Conservation (phyloP, 2,797 vertebrate species). For the Oryzias dopingdopingensis region DNA sequence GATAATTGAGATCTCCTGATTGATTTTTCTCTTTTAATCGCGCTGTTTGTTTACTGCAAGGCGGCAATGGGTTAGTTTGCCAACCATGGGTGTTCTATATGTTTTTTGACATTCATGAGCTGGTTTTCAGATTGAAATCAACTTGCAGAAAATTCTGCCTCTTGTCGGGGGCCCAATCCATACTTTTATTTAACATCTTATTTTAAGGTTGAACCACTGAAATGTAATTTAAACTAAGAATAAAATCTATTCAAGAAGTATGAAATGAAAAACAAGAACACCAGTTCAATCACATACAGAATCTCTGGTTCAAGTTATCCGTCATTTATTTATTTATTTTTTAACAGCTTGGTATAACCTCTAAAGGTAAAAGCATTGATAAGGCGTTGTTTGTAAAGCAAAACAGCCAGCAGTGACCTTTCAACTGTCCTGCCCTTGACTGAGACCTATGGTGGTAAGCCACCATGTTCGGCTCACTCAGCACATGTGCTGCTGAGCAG, state of each 20-base stretch:
- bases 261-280: background rate
- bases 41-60: background rate
- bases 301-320: conserved; percentile 16
- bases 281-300: background rate
- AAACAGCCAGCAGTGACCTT: conserved; percentile 70
- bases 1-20: too few species aligned
- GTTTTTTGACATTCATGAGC: conserved; percentile 36
- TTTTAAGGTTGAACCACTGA: too few species aligned
- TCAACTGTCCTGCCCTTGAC: conserved; percentile 79
- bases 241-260: background rate
- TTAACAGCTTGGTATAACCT: conserved; percentile 39
- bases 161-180: too few species aligned
- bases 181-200: too few species aligned
- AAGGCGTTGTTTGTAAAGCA: conserved; percentile 63
- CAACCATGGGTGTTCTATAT: background rate
- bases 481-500: conserved; percentile 77
- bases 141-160: conserved; percentile 8
- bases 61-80: conserved; percentile 2
- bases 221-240: background rate
- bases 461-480: conserved; percentile 74
- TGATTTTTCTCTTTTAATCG: background rate
- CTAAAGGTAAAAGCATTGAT: conserved; percentile 48
- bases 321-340: conserved; percentile 13
- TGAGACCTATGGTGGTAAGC: conserved; percentile 79
- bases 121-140: conserved; percentile 24